Evolutionary conservation across 2,113 vertebrate species (phyloP), one percentile per base, ranked within the genome.

Genomic region (Terrapene triunguis): DNA sequence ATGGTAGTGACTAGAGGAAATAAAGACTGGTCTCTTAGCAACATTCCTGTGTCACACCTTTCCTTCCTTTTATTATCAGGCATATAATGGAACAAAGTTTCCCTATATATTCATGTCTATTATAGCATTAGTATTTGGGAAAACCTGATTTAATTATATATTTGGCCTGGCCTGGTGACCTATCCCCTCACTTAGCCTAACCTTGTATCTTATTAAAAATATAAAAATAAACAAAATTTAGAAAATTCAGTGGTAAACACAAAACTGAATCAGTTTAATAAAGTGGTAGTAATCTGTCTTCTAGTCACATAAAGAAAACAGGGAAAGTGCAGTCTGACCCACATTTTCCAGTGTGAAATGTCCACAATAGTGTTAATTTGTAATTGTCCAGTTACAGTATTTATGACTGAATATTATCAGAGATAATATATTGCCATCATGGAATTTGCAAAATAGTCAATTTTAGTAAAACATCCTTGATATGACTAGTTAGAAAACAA

Each of bases 331-430:
- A 84, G 74, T 92, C 93, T 93, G 91, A 87, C 21, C 16, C 27
- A 5, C 47, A 57, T 84, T 89, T 90, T 92, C n/a, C 42, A 92
- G 27, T 6, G 82, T 24, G 10, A 84, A 89, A 89, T 53, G 5
- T 50, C 27, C 84, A 84, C 48, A 88, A 91, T 32, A 94, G 19
- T 80, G 54, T 90, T 92, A 92, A 94, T 84, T 94, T 80, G 80
- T 38, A 84, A 82, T 89, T 90, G 51, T 82, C 51, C 69, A 90
- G 85, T 82, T 95, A 69, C 17, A 25, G 76, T 82, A 89, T 96
- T 96, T 93, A 95, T 94, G 69, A 90, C 69, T 95, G 96, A 80
- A 69, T 93, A 86, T 88, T 96, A 97, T 92, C 82, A 95, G 87
- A 94, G 69, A 92, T 87, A 97, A 95, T 97, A 85, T 69, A 78